Evolutionary conservation across 2,888 invertebrate species (phyloP).

Genomic region (Dicranocentrus wangi): DNA sequence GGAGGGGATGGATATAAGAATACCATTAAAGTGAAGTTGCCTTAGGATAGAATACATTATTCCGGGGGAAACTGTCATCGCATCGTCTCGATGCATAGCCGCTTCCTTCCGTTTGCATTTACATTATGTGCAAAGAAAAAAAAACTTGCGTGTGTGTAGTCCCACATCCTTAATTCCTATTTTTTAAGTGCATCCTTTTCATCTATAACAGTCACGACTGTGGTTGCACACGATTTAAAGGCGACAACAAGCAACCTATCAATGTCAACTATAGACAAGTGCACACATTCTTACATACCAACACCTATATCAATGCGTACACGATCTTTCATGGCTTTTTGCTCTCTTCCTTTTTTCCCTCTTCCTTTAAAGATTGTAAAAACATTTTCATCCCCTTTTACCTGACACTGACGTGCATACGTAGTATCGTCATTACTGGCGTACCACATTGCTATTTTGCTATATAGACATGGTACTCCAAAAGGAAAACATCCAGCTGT

Average conservation of each 20-base stretch:
- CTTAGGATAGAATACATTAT: background rate
- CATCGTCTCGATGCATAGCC: background rate
- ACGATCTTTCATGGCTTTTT: too few relatives aligned
- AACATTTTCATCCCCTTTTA: slow-evolving; percentile 10
- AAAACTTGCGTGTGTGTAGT: background rate
- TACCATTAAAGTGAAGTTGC: too few relatives aligned
- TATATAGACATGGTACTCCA: too few relatives aligned
- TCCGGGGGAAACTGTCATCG: slow-evolving; percentile 10
- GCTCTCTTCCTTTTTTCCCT: too few relatives aligned
- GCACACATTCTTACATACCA: too few relatives aligned
- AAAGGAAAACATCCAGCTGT: slow-evolving; percentile 5
- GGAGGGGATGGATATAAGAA: background rate
- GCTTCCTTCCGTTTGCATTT: slow-evolving; percentile 15
- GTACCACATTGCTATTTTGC: background rate
- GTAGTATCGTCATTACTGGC: slow-evolving; percentile 42
- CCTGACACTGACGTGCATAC: slow-evolving; percentile 52
- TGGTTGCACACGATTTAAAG: background rate
- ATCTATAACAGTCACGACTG: slow-evolving; percentile 24
- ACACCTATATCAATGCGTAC: too few relatives aligned
- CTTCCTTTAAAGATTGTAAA: too few relatives aligned
- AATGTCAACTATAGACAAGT: background rate
- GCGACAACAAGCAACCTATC: slow-evolving; percentile 28
- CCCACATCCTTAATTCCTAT: slow-evolving; percentile 28
- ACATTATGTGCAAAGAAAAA: background rate
- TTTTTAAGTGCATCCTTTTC: slow-evolving; percentile 39